Evolutionary conservation across 2,797 vertebrate species (phyloP).

Genomic region (Channallabes apus): DNA sequence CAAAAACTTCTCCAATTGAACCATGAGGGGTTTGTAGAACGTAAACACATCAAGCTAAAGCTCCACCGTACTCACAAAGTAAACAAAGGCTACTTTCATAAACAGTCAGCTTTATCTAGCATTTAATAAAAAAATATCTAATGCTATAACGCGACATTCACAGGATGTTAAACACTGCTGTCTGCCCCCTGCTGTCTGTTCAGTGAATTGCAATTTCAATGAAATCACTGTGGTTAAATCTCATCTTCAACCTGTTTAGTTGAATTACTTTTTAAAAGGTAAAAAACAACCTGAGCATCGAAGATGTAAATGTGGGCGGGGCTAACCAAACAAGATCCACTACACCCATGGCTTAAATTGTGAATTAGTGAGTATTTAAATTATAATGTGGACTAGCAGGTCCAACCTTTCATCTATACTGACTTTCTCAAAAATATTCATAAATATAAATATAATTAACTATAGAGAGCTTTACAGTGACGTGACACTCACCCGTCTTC

Average conservation of each 20-base stretch:
- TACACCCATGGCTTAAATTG: neutral
- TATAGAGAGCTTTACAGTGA: neutral
- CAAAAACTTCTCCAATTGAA: neutral
- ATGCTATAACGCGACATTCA: neutral
- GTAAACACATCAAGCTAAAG: neutral
- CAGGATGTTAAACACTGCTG: neutral
- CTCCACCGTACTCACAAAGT: neutral
- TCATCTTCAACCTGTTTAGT: neutral
- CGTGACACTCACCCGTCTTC: constrained; percentile 92
- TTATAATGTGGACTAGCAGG: too few species aligned
- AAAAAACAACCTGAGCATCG: neutral
- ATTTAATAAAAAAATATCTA: neutral
- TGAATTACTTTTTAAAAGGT: neutral
- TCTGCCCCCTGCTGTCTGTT: constrained; percentile 1
- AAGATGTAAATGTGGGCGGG: neutral
- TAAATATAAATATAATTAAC: neutral
- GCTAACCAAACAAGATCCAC: neutral
- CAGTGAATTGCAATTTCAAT: neutral
- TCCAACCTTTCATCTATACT: too few species aligned
- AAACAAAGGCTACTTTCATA: neutral
- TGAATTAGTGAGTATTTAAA: neutral
- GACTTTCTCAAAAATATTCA: too few species aligned
- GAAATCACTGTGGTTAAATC: neutral
- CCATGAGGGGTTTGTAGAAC: neutral
- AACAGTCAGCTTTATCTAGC: neutral